A percentile compares a stretch with the other conserved stretches of the same genome.
Evolutionary conservation across 2,113 vertebrate species (phyloP).

Genomic region (Sphyrna mokarran): DNA sequence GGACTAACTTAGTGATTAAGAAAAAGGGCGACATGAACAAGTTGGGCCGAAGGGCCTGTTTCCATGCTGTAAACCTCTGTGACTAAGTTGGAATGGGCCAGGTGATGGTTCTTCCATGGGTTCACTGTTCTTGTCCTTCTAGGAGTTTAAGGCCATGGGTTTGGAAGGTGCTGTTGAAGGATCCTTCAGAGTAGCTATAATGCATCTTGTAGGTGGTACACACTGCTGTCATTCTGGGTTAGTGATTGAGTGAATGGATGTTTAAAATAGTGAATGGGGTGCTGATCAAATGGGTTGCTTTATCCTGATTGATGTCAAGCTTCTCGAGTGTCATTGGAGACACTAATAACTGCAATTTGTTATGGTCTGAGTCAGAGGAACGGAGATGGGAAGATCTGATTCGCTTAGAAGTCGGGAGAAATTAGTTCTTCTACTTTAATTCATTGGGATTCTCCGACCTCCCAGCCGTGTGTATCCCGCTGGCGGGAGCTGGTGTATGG

Average conservation of each 20-base stretch:
- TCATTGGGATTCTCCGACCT: too few species aligned
- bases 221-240: neutral
- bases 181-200: neutral
- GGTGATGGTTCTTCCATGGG: neutral
- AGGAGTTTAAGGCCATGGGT: neutral
- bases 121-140: neutral
- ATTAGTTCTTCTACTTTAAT: neutral
- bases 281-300: neutral
- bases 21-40: too few species aligned
- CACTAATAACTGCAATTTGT: constrained; percentile 39
- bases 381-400: neutral
- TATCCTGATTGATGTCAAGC: neutral
- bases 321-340: neutral
- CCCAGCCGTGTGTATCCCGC: too few species aligned
- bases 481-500: too few species aligned
- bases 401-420: neutral
- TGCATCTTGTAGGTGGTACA: neutral
- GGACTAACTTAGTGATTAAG: too few species aligned
- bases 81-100: too few species aligned
- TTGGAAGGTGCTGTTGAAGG: neutral
- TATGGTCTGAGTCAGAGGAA: constrained; percentile 41
- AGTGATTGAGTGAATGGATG: too few species aligned
- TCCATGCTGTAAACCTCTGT: too few species aligned
- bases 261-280: neutral
- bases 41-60: too few species aligned